Evolutionary conservation across 2,888 invertebrate species (phyloP).

Genomic region (Parapristionchus giblindavisi): DNA sequence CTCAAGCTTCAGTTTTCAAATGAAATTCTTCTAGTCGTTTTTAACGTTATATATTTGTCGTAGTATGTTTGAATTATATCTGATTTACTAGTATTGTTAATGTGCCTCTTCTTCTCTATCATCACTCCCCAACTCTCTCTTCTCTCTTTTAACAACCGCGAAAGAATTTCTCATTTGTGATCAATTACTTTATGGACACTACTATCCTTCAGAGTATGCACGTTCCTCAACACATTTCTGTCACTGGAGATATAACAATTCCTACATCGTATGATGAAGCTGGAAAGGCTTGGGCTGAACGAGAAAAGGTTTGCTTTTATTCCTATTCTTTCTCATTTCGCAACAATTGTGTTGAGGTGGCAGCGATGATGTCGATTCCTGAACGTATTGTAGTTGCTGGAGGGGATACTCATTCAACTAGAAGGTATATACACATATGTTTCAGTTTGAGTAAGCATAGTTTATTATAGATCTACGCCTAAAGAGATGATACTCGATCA

Average conservation of each 20-base stretch:
- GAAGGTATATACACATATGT: not conserved
- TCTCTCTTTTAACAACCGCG: not conserved
- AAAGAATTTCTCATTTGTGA: not conserved
- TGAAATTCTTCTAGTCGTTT: too few relatives aligned
- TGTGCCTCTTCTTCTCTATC: not conserved
- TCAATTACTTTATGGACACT: not conserved
- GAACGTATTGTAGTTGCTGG: constrained; percentile 55
- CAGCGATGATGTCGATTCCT: constrained; percentile 50
- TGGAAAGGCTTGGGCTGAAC: constrained; percentile 26
- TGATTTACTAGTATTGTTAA: too few relatives aligned
- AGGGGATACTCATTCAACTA: constrained; percentile 25
- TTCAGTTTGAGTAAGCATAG: too few relatives aligned
- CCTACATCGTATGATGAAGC: constrained; percentile 11
- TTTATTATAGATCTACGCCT: constrained; percentile 34
- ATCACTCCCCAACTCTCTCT: not conserved
- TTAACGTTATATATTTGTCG: too few relatives aligned
- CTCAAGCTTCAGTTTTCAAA: too few relatives aligned
- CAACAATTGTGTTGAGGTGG: constrained; percentile 15
- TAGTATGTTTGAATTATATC: too few relatives aligned
- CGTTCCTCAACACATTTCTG: constrained; percentile 54
- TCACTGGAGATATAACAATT: constrained; percentile 42
- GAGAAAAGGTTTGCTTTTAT: constrained; percentile 18
- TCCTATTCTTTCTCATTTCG: too few relatives aligned
- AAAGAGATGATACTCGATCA: constrained; percentile 37
- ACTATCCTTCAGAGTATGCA: constrained; percentile 42